phyloP scores from a whole-genome alignment of 2,113 vertebrate genomes.

The Hippocampus comes region DNA sequence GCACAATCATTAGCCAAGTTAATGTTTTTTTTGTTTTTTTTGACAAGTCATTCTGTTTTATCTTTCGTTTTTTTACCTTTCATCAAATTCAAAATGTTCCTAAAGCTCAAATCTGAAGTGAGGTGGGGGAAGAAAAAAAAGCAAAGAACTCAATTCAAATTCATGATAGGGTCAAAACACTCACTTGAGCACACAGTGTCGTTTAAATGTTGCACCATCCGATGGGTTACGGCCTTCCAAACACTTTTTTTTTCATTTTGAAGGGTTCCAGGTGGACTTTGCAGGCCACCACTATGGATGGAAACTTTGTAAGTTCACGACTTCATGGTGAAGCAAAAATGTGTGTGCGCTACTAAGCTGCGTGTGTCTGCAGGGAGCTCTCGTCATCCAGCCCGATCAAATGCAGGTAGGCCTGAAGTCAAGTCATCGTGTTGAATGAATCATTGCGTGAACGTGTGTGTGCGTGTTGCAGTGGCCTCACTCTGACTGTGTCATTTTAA shows the following conservation, averaged over 20 bases:
- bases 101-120: too few relatives aligned
- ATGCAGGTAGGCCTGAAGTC: slow-evolving; percentile 82
- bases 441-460: neutral
- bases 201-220: neutral
- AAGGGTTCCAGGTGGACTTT: slow-evolving; percentile 96
- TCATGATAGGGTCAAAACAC: neutral
- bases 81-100: too few relatives aligned
- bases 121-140: too few relatives aligned
- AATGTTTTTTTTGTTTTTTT: too few relatives aligned
- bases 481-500: slow-evolving; percentile 12
- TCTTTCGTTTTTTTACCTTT: too few relatives aligned
- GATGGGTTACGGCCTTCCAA: slow-evolving; percentile 1
- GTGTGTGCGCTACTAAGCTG: slow-evolving; percentile 7
- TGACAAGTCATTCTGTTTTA: too few relatives aligned
- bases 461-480: neutral
- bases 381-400: slow-evolving; percentile 88
- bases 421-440: neutral
- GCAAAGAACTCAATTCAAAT: too few relatives aligned
- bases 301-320: slow-evolving; percentile 82
- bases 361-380: slow-evolving; percentile 69
- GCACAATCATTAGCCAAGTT: neutral
- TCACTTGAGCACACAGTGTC: neutral
- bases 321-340: neutral
- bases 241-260: neutral
- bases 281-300: slow-evolving; percentile 88